Evolutionary conservation across 2,888 invertebrate species (phyloP).

Genomic region (Cryptocephalus primarius): DNA sequence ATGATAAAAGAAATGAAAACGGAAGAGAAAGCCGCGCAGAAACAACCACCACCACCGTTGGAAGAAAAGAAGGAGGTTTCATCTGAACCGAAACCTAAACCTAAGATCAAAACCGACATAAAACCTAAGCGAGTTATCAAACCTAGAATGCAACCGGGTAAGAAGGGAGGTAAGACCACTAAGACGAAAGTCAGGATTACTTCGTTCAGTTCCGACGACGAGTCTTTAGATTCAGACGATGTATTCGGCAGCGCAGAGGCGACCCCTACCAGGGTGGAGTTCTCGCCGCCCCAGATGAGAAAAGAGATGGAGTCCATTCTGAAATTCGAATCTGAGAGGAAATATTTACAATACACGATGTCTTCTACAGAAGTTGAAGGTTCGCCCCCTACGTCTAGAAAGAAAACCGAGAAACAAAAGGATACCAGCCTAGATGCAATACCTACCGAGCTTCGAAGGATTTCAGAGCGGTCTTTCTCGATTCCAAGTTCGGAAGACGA

Average conservation of each 20-base stretch:
- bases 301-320: constrained; percentile 66
- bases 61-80: constrained; percentile 19
- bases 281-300: constrained; percentile 64
- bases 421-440: constrained; percentile 50
- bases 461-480: constrained; percentile 63
- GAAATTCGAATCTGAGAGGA: constrained; percentile 61
- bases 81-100: constrained; percentile 32
- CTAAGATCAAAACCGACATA: constrained; percentile 47
- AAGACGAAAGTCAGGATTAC: constrained; percentile 62
- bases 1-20: constrained; percentile 12
- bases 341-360: constrained; percentile 47
- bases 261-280: constrained; percentile 58
- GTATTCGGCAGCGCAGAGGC: constrained; percentile 68
- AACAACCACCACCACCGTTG: constrained; percentile 6
- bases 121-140: constrained; percentile 53
- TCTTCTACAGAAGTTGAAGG: constrained; percentile 70
- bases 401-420: constrained; percentile 51
- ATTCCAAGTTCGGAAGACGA: constrained; percentile 69
- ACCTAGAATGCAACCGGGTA: constrained; percentile 48
- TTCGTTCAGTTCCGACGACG: constrained; percentile 66
- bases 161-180: constrained; percentile 49
- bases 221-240: constrained; percentile 66
- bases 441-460: constrained; percentile 55
- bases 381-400: constrained; percentile 61
- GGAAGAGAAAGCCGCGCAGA: constrained; percentile 15